Evolutionary conservation across 2,888 invertebrate genomes (phyloP).

Genomic region (Tetanocera ferruginea): DNA sequence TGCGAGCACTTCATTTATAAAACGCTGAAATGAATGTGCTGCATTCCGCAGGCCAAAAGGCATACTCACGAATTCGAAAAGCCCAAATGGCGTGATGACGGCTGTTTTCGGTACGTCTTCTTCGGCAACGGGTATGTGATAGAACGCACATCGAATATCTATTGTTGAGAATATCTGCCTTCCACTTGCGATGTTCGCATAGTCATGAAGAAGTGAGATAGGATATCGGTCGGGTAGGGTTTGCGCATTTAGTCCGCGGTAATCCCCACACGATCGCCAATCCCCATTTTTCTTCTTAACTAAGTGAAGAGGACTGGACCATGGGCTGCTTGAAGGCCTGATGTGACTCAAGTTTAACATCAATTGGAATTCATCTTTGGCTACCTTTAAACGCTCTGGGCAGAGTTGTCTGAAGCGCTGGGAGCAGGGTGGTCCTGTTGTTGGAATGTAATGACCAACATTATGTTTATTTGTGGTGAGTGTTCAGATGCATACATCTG

Average conservation of each 20-base stretch:
- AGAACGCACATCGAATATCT: no score
- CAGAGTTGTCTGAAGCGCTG: background rate
- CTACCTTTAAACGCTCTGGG: no score
- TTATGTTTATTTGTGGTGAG: no score
- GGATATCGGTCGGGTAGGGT: constrained; percentile 23
- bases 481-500: no score
- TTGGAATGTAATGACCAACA: background rate
- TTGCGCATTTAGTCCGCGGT: background rate
- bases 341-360: background rate
- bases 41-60: constrained; percentile 36
- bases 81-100: constrained; percentile 21
- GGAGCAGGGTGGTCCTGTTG: background rate
- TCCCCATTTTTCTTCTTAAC: background rate
- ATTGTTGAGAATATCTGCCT: no score
- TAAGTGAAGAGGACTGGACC: constrained; percentile 10
- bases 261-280: constrained; percentile 21
- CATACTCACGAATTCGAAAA: constrained; percentile 31
- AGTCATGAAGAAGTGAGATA: constrained; percentile 23
- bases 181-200: no score
- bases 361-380: constrained; percentile 2
- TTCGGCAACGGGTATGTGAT: constrained; percentile 40
- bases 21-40: constrained; percentile 37
- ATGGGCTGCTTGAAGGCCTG: background rate
- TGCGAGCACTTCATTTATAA: constrained; percentile 26
- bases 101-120: constrained; percentile 34